phyloP scores from a whole-genome alignment of 37 sponge, comb jelly and placozoan genomes.

The Spongilla lacustris region DNA sequence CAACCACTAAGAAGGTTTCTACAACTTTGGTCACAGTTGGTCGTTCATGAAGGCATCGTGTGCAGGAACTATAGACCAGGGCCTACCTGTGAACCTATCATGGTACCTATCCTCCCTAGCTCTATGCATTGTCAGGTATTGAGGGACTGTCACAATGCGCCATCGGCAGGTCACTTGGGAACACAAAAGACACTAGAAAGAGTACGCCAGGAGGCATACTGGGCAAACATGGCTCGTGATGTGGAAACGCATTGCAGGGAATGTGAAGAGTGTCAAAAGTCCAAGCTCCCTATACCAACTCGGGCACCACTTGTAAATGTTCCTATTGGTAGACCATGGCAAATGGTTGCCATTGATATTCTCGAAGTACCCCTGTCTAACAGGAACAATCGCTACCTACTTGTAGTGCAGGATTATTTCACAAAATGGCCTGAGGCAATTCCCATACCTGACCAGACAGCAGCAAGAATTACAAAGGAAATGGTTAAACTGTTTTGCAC shows the following conservation, averaged over 20 bases:
- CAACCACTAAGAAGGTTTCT: constrained; percentile 20
- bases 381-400: constrained; percentile 17
- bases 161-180: constrained; percentile 37
- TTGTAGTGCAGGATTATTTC: constrained; percentile 35
- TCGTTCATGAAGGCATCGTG: constrained; percentile 16
- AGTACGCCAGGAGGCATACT: constrained; percentile 25
- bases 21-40: constrained; percentile 41
- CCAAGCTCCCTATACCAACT: constrained; percentile 29
- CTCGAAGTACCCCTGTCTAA: constrained; percentile 35
- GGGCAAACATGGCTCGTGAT: constrained; percentile 42
- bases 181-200: constrained; percentile 49
- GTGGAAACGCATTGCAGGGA: constrained; percentile 17
- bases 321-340: constrained; percentile 19
- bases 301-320: constrained; percentile 27
- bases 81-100: constrained; percentile 15
- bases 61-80: constrained; percentile 22
- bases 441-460: constrained; percentile 30
- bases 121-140: neutral
- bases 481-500: constrained; percentile 1
- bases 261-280: constrained; percentile 33
- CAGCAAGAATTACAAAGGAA: neutral
- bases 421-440: constrained; percentile 33
- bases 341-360: constrained; percentile 41
- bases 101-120: constrained; percentile 27
- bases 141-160: constrained; percentile 15